Evolutionary conservation across 2,113 vertebrate species (phyloP).

Genomic region (Alosa alosa): DNA sequence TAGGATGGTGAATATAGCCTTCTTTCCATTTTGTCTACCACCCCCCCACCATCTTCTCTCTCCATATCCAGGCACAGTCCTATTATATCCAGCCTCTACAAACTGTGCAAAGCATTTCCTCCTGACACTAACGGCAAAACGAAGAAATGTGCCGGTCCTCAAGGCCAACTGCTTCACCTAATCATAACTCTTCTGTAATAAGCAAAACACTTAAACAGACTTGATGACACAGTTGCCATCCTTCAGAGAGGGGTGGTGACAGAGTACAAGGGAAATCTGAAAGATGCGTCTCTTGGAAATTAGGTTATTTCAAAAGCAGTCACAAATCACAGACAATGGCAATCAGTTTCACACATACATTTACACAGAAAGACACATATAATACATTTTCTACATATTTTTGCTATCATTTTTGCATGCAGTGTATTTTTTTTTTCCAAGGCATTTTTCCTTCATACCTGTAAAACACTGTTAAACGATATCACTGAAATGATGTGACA

Average conservation of each 20-base stretch:
- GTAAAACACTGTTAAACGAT: not conserved
- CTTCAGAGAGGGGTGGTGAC: not conserved
- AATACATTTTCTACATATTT: not conserved
- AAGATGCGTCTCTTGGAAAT: not conserved
- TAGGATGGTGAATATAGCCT: slow-evolving; percentile 31
- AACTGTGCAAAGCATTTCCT: not conserved
- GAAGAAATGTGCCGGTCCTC: not conserved
- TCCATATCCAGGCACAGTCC: not conserved
- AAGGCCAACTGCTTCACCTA: not conserved
- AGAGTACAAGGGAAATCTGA: not conserved
- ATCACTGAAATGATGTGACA: slow-evolving; percentile 39
- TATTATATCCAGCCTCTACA: slow-evolving; percentile 2
- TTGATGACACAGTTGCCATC: not conserved
- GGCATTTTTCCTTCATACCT: not conserved
- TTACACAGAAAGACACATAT: not conserved
- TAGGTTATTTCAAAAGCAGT: not conserved
- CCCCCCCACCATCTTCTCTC: not conserved
- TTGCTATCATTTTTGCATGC: not conserved
- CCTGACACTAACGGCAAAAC: not conserved
- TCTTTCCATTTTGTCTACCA: slow-evolving; percentile 16
- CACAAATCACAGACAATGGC: not conserved
- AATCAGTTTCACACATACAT: not conserved
- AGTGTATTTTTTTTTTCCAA: not conserved
- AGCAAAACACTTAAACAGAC: not conserved
- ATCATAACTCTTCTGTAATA: not conserved